phyloP scores from a whole-genome alignment of 2,113 vertebrate species.

The Festucalex cinctus region DNA sequence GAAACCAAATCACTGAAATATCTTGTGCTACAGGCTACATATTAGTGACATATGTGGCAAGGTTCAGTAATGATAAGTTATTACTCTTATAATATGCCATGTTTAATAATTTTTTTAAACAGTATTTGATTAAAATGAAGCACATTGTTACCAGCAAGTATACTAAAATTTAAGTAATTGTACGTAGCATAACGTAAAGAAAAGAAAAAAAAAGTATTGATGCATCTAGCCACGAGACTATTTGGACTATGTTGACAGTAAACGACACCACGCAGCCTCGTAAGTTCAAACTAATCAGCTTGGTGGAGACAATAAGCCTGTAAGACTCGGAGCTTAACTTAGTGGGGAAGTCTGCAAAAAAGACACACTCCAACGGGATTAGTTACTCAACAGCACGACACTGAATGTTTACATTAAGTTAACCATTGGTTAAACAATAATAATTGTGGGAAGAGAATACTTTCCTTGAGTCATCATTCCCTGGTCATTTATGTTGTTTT shows the following conservation, averaged over 20 bases:
- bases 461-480: not conserved
- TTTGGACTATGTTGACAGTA: not conserved
- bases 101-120: no score
- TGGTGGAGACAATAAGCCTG: slow-evolving; percentile 53
- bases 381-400: slow-evolving; percentile 1
- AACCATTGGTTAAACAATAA: not conserved
- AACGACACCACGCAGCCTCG: slow-evolving; percentile 32
- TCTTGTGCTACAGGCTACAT: no score
- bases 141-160: no score
- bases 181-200: no score
- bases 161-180: no score
- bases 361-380: slow-evolving; percentile 12
- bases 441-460: not conserved
- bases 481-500: not conserved
- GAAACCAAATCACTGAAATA: no score
- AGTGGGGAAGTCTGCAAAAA: slow-evolving; percentile 8
- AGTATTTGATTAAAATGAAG: no score
- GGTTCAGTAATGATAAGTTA: no score
- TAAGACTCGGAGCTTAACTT: slow-evolving; percentile 51
- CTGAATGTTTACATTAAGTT: not conserved
- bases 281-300: slow-evolving; percentile 63
- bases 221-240: not conserved
- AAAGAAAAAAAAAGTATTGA: not conserved
- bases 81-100: no score
- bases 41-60: no score